These are phyloP conservation scores for Microcebus jonahi DNA, from an alignment of 2,113 vertebrate species.

Conservation along the genomic window DNA sequence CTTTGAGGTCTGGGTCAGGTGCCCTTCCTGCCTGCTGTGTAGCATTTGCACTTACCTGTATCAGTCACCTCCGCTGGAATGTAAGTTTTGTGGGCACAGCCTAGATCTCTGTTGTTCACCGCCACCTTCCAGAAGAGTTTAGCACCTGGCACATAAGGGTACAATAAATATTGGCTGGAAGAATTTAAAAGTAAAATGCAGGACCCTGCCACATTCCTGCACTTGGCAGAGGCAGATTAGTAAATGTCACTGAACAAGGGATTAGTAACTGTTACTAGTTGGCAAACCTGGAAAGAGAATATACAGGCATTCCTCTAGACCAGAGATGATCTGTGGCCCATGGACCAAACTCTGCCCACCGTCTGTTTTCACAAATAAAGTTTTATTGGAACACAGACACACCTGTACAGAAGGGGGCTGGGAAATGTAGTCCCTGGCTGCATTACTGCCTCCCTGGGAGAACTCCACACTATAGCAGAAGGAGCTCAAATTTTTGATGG, in stretches of 20 bases:
- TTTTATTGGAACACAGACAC: neutral
- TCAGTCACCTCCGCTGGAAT: neutral
- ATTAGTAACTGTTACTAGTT: neutral
- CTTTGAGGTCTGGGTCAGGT: neutral
- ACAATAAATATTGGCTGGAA: neutral
- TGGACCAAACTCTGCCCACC: neutral
- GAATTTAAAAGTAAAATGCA: neutral
- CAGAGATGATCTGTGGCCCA: neutral
- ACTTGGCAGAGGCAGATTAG: neutral
- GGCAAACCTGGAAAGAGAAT: neutral
- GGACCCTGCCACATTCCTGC: neutral
- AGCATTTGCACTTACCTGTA: rapidly evolving
- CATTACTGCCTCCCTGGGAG: neutral
- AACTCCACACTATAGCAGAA: neutral
- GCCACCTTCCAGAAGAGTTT: neutral
- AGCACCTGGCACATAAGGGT: too few relatives aligned
- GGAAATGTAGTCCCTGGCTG: neutral
- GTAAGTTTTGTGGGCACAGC: neutral
- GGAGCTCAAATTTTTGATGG: neutral
- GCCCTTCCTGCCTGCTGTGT: rapidly evolving
- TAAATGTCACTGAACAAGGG: neutral
- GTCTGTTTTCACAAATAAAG: neutral
- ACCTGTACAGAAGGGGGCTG: neutral
- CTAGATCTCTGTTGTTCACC: neutral
- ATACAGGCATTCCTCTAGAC: neutral